Base-by-base conservation (phyloP, 2,113 vertebrate genomes). In the Spea bombifrons region DNA sequence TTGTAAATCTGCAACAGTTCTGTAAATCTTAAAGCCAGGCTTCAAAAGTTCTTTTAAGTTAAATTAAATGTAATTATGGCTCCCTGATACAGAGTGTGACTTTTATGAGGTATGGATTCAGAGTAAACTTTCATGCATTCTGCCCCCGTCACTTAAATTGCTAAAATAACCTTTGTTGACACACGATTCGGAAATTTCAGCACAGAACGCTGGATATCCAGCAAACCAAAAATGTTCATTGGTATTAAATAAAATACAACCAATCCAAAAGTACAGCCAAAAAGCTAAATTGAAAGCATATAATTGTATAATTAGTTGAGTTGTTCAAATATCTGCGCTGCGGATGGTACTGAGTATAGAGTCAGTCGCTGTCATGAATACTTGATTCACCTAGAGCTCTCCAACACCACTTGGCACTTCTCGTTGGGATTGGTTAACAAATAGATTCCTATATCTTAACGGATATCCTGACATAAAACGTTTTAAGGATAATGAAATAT, bases 111-210 rank as follows among this genome's bases (percentile, higher is more conserved):
- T 50, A 16, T 50, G 67, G 46, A 47, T 70, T 47, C 15, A 70
- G 67, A 70, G 67, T 70, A 70, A 70, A 70, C 67, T 70, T 70
- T 70, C 48, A 70, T 70, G 67, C 67, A 49, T 70, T 47, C 67
- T 70, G 46, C 67, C 67, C 47, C 67, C 47, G 16, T 70, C 47
- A 70, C n/a, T 16, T 50, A 48, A 70, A 70, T 70, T 70, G 67
- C 67, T 48, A 70, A 68, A 70, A 70, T 70, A 70, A 70, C 67
- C 67, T 70, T 70, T 70, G 67, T 70, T 70, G 66, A 68, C 47
- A 17, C 47, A 70, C n/a, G 47, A 16, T 16, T 67, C 65, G 46
- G 44, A 30, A 45, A 30, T 67, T 67, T 46, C 9, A 16, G 48
- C 4, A 50, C 48, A 70, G 47, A 70, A 70, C 16, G 7, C 12